Conservation (phyloP, 1,140 invertebrate species). For the Streblospio benedicti region DNA sequence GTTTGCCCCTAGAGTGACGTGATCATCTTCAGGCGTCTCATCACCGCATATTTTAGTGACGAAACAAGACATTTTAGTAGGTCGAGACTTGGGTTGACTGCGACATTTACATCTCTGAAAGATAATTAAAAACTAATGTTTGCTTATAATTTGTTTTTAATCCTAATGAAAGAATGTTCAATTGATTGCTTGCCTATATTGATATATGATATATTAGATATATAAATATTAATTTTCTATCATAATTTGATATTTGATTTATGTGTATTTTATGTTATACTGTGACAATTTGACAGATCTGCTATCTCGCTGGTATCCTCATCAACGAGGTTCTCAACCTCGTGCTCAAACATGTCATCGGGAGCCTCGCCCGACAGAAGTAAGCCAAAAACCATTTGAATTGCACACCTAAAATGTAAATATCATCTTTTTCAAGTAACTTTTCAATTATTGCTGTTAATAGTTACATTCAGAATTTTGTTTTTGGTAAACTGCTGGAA, state of each 20-base stretch:
- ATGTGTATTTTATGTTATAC: background rate
- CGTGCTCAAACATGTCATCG: constrained; percentile 71
- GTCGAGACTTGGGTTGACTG: too few species aligned
- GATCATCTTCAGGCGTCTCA: constrained; percentile 77
- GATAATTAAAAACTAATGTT: background rate
- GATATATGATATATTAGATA: background rate
- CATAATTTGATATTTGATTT: background rate
- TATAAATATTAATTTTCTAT: background rate
- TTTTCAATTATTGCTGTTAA: background rate
- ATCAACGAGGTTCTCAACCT: constrained; percentile 73
- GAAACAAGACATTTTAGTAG: too few species aligned
- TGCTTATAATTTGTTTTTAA: background rate
- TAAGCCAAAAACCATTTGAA: constrained; percentile 20
- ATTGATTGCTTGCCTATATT: background rate
- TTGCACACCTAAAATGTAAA: background rate
- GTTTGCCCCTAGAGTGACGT: constrained; percentile 73
- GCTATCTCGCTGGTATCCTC: constrained; percentile 70
- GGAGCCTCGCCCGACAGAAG: constrained; percentile 62
- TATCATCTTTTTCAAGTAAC: constrained; percentile 28
- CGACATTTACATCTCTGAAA: too few species aligned
- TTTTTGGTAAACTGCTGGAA: background rate
- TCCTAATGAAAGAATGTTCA: background rate
- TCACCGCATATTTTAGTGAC: too few species aligned
- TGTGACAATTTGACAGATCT: constrained; percentile 59
- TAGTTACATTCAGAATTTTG: background rate